A percentile compares a stretch with the other conserved stretches of the same genome.
These are phyloP conservation scores for Zaprionus ghesquierei DNA, from an alignment of 1,140 invertebrate genomes.

Conservation along the genomic window DNA sequence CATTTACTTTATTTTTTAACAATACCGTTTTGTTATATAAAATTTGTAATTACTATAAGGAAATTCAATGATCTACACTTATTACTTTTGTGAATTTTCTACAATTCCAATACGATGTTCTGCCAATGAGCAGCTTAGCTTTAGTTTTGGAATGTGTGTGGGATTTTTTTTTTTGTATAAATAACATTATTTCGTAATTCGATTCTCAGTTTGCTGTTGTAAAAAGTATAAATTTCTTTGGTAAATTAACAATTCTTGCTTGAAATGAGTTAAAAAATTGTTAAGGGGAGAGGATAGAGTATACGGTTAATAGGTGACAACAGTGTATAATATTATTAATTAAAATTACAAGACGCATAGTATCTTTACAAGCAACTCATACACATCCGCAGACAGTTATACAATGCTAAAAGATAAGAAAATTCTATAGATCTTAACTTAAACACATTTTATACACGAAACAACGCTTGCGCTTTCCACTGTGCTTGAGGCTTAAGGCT, in stretches of 20 bases:
- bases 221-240: conserved; percentile 63
- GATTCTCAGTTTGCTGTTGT: conserved; percentile 24
- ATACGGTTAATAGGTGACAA: conserved; percentile 19
- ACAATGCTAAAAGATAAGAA: conserved; percentile 39
- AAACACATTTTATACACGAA: conserved; percentile 69
- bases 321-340: neutral
- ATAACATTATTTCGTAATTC: conserved; percentile 47
- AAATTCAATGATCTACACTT: conserved; percentile 70
- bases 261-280: conserved; percentile 42
- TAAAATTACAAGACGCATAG: neutral
- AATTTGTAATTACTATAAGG: conserved; percentile 76
- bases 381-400: conserved; percentile 47
- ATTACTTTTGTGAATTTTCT: conserved; percentile 51
- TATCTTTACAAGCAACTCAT: conserved; percentile 4
- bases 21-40: conserved; percentile 74
- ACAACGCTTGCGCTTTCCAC: conserved; percentile 39
- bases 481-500: conserved; percentile 51
- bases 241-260: conserved; percentile 65
- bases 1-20: conserved; percentile 69
- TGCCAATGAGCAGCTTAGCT: conserved; percentile 38
- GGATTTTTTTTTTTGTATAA: conserved; percentile 32
- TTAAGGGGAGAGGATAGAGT: conserved; percentile 13
- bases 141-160: conserved; percentile 65
- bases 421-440: conserved; percentile 43
- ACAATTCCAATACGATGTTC: conserved; percentile 48